phyloP scores from a whole-genome alignment of 1,140 invertebrate species.

The Charaxes varanes region DNA sequence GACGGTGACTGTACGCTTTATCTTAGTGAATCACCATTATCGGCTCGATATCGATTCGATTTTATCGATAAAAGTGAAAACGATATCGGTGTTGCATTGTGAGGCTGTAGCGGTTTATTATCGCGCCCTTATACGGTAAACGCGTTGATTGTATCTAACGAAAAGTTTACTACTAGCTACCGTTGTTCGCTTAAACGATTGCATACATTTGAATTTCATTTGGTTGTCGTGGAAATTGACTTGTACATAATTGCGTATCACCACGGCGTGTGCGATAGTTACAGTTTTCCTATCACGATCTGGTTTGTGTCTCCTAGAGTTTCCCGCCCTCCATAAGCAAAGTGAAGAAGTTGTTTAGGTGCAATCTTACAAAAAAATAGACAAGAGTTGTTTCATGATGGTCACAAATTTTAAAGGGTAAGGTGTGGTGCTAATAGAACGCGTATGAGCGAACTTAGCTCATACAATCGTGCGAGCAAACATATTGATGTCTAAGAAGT shows the following conservation, averaged over 20 bases:
- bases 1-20: conserved; percentile 32
- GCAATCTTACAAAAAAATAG: too few species aligned
- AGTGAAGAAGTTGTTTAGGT: too few species aligned
- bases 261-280: too few species aligned
- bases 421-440: too few species aligned
- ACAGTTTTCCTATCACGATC: too few species aligned
- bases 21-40: conserved; percentile 51
- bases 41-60: conserved; percentile 33
- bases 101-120: conserved; percentile 36
- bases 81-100: conserved; percentile 42
- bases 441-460: too few species aligned
- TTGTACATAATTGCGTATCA: conserved; percentile 15
- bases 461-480: too few species aligned
- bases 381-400: too few species aligned
- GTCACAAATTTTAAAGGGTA: too few species aligned
- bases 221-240: conserved; percentile 16
- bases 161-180: conserved; percentile 37
- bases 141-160: conserved; percentile 34
- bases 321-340: too few species aligned
- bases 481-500: too few species aligned
- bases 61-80: conserved; percentile 60
- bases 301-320: too few species aligned
- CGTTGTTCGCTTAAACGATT: conserved; percentile 26
- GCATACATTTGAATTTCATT: conserved; percentile 24
- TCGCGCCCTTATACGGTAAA: conserved; percentile 35